Conservation (phyloP, 2,113 vertebrate species). For the Oncorhynchus mykiss region DNA sequence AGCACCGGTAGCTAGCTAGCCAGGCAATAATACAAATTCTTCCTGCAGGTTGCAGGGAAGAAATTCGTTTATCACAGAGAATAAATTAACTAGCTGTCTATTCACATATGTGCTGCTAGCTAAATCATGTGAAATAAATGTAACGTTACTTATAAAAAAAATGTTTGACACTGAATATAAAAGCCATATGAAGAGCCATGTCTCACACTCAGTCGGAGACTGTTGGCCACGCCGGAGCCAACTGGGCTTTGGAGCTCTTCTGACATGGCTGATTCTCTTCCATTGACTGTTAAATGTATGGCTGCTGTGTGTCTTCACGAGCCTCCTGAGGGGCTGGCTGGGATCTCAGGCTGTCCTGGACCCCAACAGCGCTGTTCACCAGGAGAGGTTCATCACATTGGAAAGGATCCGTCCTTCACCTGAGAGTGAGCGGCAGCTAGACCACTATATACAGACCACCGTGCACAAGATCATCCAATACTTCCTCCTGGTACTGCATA, state of each 20-base stretch:
- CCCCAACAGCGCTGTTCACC: constrained; percentile 72
- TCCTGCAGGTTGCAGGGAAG: no score
- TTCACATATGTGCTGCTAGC: no score
- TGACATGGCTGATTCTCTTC: constrained; percentile 84
- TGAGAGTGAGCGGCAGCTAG: constrained; percentile 65
- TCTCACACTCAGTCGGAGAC: neutral
- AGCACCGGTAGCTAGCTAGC: no score
- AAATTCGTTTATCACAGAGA: no score
- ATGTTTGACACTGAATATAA: no score
- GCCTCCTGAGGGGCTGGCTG: constrained; percentile 83
- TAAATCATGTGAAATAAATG: no score
- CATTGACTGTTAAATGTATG: constrained; percentile 84
- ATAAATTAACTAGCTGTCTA: no score
- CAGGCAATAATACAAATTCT: no score
- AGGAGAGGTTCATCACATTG: constrained; percentile 84
- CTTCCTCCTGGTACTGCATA: constrained; percentile 88
- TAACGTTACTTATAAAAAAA: no score
- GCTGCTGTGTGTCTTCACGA: constrained; percentile 82
- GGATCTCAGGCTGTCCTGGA: constrained; percentile 70
- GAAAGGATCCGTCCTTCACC: constrained; percentile 47
- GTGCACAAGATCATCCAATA: constrained; percentile 86
- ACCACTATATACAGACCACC: constrained; percentile 78
- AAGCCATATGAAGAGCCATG: neutral
- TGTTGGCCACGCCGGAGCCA: constrained; percentile 67
- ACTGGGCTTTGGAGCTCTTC: constrained; percentile 61